Evolutionary conservation across 2,888 invertebrate species (phyloP), one percentile per base, ranked within the genome.

Genomic region (Muschampia plurimacula): DNA sequence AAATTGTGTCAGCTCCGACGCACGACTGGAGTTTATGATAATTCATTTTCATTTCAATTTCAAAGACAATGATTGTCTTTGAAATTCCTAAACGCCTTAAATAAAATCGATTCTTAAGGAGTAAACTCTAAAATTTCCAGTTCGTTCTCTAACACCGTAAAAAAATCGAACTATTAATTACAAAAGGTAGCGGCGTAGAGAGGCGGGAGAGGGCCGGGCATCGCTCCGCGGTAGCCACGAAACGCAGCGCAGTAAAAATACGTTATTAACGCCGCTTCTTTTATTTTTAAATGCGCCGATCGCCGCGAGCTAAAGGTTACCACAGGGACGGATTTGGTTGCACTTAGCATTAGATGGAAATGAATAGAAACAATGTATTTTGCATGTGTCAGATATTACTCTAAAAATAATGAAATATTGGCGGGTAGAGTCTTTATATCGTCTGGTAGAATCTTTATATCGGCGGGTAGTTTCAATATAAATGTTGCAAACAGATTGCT

Each of bases 281-380:
- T 93, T 93, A 91, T 93, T 94, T 93, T 93, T 92, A 88, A 87
- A 88, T 83, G 85, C 87, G 79, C 80, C 85, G 89, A 90, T 90
- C 86, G 92, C 93, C 90, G 84, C 90, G 85, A 93, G 93, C 90
- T 91, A 94, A 93, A 94, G 93, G 93, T 93, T 93, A 94, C 80
- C 73, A 63, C 91, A 88, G 92, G 80, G 85, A 79, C 81, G 91
- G 79, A 91, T 74, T 89, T 69, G 12, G 59, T 4, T 63, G 36
- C 0, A 5, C 22, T 32, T 28, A 15, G 22, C 2, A 22, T 13
- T 9, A 59, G 28, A 9, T 44, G 46, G 46, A 68, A 36, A 68
- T 41, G n/a, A 67, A 39, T 49, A 15, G n/a, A 64, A 22, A 22
- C 22, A 22, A 22, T 22, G 22, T 22, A 22, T 22, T 22, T 22